phyloP scores from a whole-genome alignment of 2,797 vertebrate genomes.

The Danio albolineatus region DNA sequence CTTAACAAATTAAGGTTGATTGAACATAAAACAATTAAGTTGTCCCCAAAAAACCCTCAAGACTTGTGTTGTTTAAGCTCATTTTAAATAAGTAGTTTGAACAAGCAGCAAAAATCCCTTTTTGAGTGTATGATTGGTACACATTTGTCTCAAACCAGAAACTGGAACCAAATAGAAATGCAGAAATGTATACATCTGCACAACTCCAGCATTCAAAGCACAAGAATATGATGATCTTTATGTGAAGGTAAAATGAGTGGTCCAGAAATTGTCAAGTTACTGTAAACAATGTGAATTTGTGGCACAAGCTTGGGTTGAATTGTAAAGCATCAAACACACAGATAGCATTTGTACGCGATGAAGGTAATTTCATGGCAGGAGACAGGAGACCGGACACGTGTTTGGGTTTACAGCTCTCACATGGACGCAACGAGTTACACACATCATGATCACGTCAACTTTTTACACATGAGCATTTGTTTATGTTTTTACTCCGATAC shows the following conservation, averaged over 20 bases:
- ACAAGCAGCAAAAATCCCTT: too few species aligned
- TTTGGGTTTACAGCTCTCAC: neutral
- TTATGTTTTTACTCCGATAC: neutral
- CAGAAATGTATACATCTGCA: neutral
- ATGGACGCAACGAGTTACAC: neutral
- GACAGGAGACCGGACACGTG: neutral
- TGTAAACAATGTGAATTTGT: neutral
- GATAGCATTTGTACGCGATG: neutral
- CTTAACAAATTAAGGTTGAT: too few species aligned
- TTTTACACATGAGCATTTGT: neutral
- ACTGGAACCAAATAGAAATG: neutral
- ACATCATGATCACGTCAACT: neutral
- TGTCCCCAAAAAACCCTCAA: too few species aligned
- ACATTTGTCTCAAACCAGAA: conserved; percentile 13
- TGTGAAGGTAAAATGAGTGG: neutral
- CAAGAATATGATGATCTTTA: neutral
- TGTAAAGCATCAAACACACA: neutral
- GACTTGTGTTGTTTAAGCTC: too few species aligned
- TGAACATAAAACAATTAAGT: too few species aligned
- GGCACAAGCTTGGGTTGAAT: neutral
- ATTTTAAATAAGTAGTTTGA: too few species aligned
- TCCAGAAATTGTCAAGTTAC: neutral
- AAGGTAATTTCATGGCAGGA: neutral
- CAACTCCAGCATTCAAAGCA: conserved; percentile 6
- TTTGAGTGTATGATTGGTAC: too few species aligned